Conservation (phyloP, 2,888 invertebrate species). For the Abrostola tripartita region DNA sequence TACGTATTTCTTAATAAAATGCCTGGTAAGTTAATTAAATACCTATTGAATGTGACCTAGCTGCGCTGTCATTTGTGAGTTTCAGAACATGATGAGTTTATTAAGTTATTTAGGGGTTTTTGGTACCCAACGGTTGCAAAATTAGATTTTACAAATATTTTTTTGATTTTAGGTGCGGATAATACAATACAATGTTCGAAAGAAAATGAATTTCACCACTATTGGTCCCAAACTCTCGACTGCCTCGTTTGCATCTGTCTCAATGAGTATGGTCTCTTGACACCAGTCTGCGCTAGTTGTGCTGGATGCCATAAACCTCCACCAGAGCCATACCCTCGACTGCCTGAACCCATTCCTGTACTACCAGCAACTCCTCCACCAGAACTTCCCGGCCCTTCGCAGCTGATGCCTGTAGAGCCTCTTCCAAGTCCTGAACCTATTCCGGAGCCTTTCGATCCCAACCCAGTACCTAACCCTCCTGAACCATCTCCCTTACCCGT, state of each 20-base stretch:
- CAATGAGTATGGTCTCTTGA: constrained; percentile 58
- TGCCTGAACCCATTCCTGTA: constrained; percentile 35
- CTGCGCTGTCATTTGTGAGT: no score
- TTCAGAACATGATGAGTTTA: no score
- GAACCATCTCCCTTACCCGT: neutral
- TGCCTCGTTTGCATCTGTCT: constrained; percentile 77
- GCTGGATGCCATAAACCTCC: constrained; percentile 56
- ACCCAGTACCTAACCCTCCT: constrained; percentile 33
- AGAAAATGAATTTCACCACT: constrained; percentile 70
- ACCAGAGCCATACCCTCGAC: constrained; percentile 22
- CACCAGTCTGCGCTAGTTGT: constrained; percentile 72
- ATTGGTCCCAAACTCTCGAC: constrained; percentile 59
- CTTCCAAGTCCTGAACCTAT: constrained; percentile 25
- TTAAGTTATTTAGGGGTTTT: no score
- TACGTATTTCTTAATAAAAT: constrained; percentile 63
- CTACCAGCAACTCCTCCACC: constrained; percentile 18
- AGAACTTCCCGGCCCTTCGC: constrained; percentile 14
- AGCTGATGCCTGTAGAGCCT: constrained; percentile 24
- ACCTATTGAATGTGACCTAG: neutral
- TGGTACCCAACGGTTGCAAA: no score
- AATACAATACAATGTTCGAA: constrained; percentile 60
- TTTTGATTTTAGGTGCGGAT: constrained; percentile 63
- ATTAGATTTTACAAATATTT: neutral
- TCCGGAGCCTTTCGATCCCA: constrained; percentile 38
- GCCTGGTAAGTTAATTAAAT: constrained; percentile 60